Base-by-base conservation (phyloP, 53 echinoderm and acorn worm genomes). In the Echinometra lucunter region DNA sequence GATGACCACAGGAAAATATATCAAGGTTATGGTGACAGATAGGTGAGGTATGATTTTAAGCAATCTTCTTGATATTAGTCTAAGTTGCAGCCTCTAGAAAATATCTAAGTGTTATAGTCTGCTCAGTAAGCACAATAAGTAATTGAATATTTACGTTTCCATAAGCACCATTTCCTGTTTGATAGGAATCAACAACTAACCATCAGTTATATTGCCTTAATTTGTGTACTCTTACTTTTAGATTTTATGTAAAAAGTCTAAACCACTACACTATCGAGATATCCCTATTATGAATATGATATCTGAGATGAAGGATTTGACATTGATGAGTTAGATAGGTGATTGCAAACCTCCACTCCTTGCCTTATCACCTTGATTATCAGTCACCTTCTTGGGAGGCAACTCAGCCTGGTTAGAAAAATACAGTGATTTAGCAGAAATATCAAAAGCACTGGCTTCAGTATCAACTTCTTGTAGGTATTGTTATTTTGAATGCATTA, bases 351-450 rank as follows among this genome's bases (percentile, higher is more conserved):
- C 85, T 85, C 85, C 85, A 85, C 85, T 17, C 85, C 85, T 85
- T 49, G 16, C 15, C 85, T 85, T 85, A 85, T 85, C 85, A 85
- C 85, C 49, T 49, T n/a, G 18, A 85, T 85, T 49, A 49, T 85
- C 21, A 30, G 85, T 85, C 85, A 85, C 85, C 49, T n/a, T 85
- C 85, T 85, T 47, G 85, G 85, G 85, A 25, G 53, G 18, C 85
- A 6, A n/a, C 85, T 45, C 16, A 12, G 40, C 49, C 85, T 53
- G 23, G 78, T 45, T 85, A 23, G 2, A n/a, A 12, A 85, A 85
- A 85, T 49, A 42, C 27, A 7, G 28, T 85, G 85, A 85, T 85
- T n/a, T n/a, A 85, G 85, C 85, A 85, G 85, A 85, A 42, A 85
- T 85, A 85, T 85, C 27, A 3, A 15, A 30, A 85, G 47, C 38